Percentiles rank a stretch among this genome's conserved stretches.
phyloP scores from a whole-genome alignment of 2,797 vertebrate genomes.

The Chelon labrosus region DNA sequence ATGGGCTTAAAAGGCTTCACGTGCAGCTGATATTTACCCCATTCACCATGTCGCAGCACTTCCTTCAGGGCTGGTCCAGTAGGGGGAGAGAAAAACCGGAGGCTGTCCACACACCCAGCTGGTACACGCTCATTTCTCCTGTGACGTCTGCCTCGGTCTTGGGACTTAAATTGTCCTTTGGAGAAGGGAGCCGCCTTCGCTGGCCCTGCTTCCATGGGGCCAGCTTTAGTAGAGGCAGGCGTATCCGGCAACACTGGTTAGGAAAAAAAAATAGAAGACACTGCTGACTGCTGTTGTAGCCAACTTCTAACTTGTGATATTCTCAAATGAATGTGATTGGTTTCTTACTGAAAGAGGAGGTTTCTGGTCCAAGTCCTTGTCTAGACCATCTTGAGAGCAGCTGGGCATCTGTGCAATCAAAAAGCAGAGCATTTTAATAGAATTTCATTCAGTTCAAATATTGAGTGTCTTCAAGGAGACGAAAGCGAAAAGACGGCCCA shows the following conservation, averaged over 20 bases:
- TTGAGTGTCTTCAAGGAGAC: not conserved
- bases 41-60: slow-evolving; percentile 95
- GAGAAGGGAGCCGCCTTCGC: slow-evolving; percentile 55
- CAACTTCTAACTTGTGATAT: not conserved
- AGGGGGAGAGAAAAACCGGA: too few relatives aligned
- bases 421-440: not conserved
- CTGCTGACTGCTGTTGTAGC: not conserved
- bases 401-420: slow-evolving; percentile 59
- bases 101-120: slow-evolving; percentile 94
- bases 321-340: not conserved
- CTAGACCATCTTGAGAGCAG: slow-evolving; percentile 57
- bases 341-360: slow-evolving; percentile 57
- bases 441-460: not conserved
- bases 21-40: slow-evolving; percentile 85
- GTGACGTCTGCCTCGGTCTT: slow-evolving; percentile 60
- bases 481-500: slow-evolving; percentile 20
- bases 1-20: not conserved
- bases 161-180: slow-evolving; percentile 67
- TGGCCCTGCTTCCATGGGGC: slow-evolving; percentile 35
- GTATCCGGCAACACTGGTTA: slow-evolving; percentile 57
- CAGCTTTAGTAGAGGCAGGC: not conserved
- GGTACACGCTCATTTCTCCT: slow-evolving; percentile 74
- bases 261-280: not conserved
- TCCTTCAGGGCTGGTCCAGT: slow-evolving; percentile 88
- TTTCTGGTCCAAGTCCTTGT: slow-evolving; percentile 59